Conservation (phyloP, 2,113 vertebrate species). For the Cranoglanis bouderius region DNA sequence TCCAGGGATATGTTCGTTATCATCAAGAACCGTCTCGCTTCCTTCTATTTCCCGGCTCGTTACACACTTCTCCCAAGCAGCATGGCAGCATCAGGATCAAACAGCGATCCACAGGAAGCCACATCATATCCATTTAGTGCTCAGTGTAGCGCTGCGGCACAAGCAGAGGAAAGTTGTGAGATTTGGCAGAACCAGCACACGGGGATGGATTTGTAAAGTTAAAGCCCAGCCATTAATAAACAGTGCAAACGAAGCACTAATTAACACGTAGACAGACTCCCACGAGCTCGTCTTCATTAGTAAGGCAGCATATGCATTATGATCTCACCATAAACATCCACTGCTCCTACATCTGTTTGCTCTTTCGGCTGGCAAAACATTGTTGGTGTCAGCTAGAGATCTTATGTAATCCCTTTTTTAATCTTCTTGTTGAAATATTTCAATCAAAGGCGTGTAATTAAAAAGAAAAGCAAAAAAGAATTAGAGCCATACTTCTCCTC, state of each 20-base stretch:
- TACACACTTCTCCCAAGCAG: slow-evolving; percentile 22
- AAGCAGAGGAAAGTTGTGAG: background rate
- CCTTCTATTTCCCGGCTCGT: background rate
- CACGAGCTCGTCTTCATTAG: slow-evolving; percentile 44
- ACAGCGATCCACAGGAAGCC: slow-evolving; percentile 34
- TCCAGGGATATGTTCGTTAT: slow-evolving; percentile 3
- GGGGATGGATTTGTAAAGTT: slow-evolving; percentile 65
- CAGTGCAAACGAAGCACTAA: slow-evolving; percentile 61
- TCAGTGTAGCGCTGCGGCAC: background rate
- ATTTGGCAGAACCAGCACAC: slow-evolving; percentile 23
- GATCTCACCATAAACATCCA: slow-evolving; percentile 25
- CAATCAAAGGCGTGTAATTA: slow-evolving; percentile 2
- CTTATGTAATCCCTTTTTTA: background rate
- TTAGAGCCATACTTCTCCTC: background rate
- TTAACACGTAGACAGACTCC: slow-evolving; percentile 49
- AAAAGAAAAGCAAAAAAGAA: background rate
- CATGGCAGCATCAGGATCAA: slow-evolving; percentile 44
- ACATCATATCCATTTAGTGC: slow-evolving; percentile 40
- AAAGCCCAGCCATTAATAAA: slow-evolving; percentile 65
- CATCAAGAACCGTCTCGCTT: slow-evolving; percentile 16
- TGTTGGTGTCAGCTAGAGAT: background rate
- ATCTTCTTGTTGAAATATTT: background rate
- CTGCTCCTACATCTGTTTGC: background rate
- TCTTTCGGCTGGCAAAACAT: background rate
- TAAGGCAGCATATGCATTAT: slow-evolving; percentile 27